Base-by-base conservation (phyloP, 2,797 vertebrate genomes). In the Pangasius mekongensis region DNA sequence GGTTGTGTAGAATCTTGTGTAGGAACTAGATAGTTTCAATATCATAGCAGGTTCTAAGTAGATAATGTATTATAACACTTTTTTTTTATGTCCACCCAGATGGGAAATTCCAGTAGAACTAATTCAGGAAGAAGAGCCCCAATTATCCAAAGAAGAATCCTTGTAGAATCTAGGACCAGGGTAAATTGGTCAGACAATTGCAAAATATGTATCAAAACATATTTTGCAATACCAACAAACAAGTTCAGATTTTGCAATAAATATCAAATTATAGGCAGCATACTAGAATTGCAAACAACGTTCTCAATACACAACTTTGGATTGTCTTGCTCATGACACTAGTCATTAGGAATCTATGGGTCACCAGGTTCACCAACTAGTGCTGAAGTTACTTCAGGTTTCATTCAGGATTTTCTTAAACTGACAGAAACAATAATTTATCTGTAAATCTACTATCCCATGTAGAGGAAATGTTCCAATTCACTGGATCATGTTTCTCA, bases 401-500 rank as follows among this genome's bases (percentile, higher is more conserved):
- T 83, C 16, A 13, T 83, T 83, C 5, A 43, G 39, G 20, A 27
- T 14, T 82, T 82, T 82, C 22, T 62, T 62, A 60, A 82, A 43
- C 33, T 56, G 16, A 56, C 30, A 58, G 20, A 81, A 60, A 14
- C 18, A 9, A 39, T 36, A n/a, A n/a, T 39, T 58, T 39, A 56
- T 81, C 54, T 81, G 18, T 18, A 78, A 56, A 33, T 80, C 52
- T 62, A 27, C 20, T 20, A 82, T 27, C 49, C n/a, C 10, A 60
- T 6, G 10, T 82, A 3, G 33, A 62, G 24, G 3, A 10, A 47
- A 64, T 18, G 27, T 64, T 64, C 27, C 13, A 43, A 27, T 3
- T 62, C 27, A 85, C 30, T 39, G 24, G n/a, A 60, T 74, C 0
- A 30, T 47, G 60, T 83, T 86, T 84, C 22, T 52, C 85, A 87